phyloP scores from a whole-genome alignment of 2,888 invertebrate genomes.

The Agriopis marginaria region DNA sequence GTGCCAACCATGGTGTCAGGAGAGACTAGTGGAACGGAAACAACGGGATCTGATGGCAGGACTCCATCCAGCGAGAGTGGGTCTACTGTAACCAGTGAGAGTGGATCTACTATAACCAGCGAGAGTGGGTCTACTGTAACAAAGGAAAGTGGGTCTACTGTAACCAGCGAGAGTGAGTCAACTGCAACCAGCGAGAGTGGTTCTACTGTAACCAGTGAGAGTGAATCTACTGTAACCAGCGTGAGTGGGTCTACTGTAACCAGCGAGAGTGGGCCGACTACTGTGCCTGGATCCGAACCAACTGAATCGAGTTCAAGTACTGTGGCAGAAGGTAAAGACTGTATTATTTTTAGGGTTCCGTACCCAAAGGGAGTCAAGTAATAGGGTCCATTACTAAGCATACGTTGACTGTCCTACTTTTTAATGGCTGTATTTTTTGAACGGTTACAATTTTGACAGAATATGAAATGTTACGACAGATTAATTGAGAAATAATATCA shows the following conservation, averaged over 20 bases:
- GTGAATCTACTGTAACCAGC: neutral
- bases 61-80: conserved; percentile 1
- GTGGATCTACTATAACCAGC: neutral
- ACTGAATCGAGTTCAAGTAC: conserved; percentile 26
- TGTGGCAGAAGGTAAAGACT: conserved; percentile 22
- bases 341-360: neutral
- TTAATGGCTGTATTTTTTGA: too few relatives aligned
- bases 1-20: conserved; percentile 6
- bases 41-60: conserved; percentile 12
- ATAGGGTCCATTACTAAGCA: too few relatives aligned
- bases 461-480: too few relatives aligned
- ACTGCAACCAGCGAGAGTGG: neutral
- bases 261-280: neutral
- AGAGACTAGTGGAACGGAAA: conserved; percentile 13
- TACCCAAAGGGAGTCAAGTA: too few relatives aligned
- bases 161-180: neutral
- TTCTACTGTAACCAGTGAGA: neutral
- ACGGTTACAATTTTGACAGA: too few relatives aligned
- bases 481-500: too few relatives aligned
- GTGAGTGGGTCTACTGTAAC: neutral
- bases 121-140: neutral
- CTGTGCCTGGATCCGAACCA: conserved; percentile 1
- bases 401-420: too few relatives aligned
- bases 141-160: too few relatives aligned
- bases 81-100: neutral